Evolutionary conservation across 23 tunicate species (phyloP).

Genomic region (Trididemnum nubilum): DNA sequence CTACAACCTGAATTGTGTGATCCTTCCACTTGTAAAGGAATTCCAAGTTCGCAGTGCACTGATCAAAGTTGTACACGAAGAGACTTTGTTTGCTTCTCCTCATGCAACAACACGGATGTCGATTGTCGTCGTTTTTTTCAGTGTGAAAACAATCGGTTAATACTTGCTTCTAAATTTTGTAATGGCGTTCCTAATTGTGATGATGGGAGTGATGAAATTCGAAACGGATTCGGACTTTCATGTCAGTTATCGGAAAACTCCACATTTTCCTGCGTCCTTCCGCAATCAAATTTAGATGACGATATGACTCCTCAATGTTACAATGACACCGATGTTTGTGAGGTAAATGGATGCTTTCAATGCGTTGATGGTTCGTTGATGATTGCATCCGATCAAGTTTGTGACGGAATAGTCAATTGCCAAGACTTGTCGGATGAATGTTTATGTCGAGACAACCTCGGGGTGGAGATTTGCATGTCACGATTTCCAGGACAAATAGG

Average conservation of each 20-base stretch:
- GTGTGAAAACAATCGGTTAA: background rate
- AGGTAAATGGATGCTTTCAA: background rate
- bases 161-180: background rate
- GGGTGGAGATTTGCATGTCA: background rate
- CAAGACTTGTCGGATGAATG: slow-evolving; percentile 10
- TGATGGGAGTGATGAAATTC: slow-evolving; percentile 22
- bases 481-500: background rate
- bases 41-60: background rate
- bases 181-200: slow-evolving; percentile 3
- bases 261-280: slow-evolving; percentile 21
- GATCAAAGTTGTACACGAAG: background rate
- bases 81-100: background rate
- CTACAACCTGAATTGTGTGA: background rate
- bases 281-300: background rate
- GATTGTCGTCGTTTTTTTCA: background rate
- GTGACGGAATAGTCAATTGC: slow-evolving; percentile 7
- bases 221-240: background rate
- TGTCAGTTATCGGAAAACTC: background rate
- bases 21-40: background rate
- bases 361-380: background rate
- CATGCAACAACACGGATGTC: background rate
- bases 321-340: background rate
- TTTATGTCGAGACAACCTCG: background rate
- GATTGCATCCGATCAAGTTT: background rate
- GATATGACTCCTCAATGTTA: slow-evolving; percentile 7